Base-by-base conservation (phyloP, 64 coral and sea anemone genomes). In the Pocillopora damicornis region DNA sequence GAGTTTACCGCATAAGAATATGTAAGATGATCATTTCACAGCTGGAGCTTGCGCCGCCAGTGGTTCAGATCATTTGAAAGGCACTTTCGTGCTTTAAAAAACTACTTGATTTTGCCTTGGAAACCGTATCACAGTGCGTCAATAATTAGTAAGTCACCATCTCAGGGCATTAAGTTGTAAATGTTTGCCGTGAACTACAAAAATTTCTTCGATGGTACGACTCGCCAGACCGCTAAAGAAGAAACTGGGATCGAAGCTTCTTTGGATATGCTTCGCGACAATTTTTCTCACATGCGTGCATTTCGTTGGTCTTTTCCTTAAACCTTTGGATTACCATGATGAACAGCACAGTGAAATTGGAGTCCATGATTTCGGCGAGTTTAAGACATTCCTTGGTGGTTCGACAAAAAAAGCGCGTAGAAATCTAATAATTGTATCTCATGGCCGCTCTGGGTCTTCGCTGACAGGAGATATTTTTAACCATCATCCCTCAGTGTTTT, bases 401-500 rank as follows among this genome's bases (percentile, higher is more conserved):
- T 13, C 74, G 13, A n/a, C 9, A 77, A 56, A 18, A 17, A 77
- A 37, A 57, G 75, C 75, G 37, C 42, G 75, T 15, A 77, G 20
- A 8, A 77, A 77, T 20, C 75, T 77, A 1, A 77, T 77, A 2
- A 37, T 75, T 37, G 73, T 75, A 4, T 75, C 73, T 9, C 75
- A 77, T 57, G 75, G 75, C 8, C 75, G 75, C 17, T 77, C 75
- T 1, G 75, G 75, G 20, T 77, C 75, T 56, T 20, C 75, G 2
- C 16, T 77, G 6, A 58, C 42, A 45, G 75, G 75, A 2, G 75
- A 77, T n/a, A 77, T 77, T 58, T 77, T 77, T 51, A 79, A 60
- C 22, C 77, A 79, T 14, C 51, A 79, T 60, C 77, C 77, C 15
- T 60, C 56, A 4, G 77, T 79, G 77, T 79, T 79, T 79, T 79